Conservation (phyloP, 1,140 invertebrate species). For the Zaprionus inermis region DNA sequence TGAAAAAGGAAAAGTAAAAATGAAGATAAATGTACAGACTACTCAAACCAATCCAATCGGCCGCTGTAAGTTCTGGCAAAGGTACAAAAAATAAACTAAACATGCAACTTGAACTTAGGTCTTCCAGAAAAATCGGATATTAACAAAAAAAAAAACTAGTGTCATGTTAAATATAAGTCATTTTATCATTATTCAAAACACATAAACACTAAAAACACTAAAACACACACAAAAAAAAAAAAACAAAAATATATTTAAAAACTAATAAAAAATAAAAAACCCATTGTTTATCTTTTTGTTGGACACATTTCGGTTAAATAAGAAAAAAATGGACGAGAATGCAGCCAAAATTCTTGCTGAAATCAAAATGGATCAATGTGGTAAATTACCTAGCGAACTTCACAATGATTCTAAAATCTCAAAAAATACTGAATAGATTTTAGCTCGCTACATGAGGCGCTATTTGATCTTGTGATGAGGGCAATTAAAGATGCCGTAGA, state of each 20-base stretch:
- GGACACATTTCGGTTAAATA: not conserved
- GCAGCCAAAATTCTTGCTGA: not conserved
- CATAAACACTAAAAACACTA: not conserved
- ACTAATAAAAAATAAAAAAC: not conserved
- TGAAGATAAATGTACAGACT: not conserved
- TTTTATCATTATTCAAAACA: not conserved
- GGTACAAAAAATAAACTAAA: not conserved
- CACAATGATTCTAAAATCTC: not conserved
- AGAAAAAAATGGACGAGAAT: not conserved
- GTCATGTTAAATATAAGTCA: not conserved
- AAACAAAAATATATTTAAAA: not conserved
- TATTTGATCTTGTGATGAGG: conserved; percentile 44
- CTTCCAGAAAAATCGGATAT: not conserved
- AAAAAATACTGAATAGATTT: conserved; percentile 37
- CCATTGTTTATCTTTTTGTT: not conserved
- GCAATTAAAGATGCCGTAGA: conserved; percentile 43
- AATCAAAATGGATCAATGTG: not conserved
- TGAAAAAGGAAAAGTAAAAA: not conserved
- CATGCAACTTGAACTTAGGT: not conserved
- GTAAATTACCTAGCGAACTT: not conserved
- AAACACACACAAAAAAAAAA: not conserved
- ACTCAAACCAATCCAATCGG: not conserved
- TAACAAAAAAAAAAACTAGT: too few relatives aligned
- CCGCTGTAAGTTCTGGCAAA: not conserved
- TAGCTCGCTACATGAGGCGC: conserved; percentile 16